These are phyloP conservation scores for Lycorma delicatula DNA, from an alignment of 1,140 invertebrate species.

Conservation along the genomic window DNA sequence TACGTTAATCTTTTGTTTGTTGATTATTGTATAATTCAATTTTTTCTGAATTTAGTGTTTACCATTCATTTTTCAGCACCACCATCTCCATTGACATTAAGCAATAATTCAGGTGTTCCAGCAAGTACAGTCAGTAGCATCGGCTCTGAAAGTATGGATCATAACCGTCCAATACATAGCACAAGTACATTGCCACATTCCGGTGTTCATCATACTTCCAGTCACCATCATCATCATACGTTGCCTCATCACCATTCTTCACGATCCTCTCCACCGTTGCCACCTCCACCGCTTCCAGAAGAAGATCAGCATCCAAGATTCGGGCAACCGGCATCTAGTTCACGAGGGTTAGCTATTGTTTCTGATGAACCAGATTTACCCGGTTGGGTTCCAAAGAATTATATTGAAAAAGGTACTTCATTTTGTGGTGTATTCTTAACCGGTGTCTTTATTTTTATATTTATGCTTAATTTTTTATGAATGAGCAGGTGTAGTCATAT, in stretches of 20 bases:
- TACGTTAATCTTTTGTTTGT: too few species aligned
- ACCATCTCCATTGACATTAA: constrained; percentile 54
- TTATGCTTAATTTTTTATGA: too few species aligned
- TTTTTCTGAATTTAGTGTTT: too few species aligned
- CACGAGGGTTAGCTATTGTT: constrained; percentile 58
- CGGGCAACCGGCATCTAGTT: constrained; percentile 49
- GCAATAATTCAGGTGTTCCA: constrained; percentile 8
- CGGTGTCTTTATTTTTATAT: too few species aligned
- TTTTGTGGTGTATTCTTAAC: too few species aligned
- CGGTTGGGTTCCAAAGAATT: constrained; percentile 89
- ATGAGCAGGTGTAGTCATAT: too few species aligned
- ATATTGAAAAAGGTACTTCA: constrained; percentile 99
- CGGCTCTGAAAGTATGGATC: too few species aligned
- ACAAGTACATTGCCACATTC: too few species aligned
- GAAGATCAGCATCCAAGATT: constrained; percentile 66
- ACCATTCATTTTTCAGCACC: constrained; percentile 58
- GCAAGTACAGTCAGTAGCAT: too few species aligned
- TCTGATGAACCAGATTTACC: constrained; percentile 78
- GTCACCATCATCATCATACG: neutral
- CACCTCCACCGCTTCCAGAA: constrained; percentile 67
- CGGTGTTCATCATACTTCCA: too few species aligned
- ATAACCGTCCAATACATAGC: too few species aligned
- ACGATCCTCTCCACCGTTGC: constrained; percentile 59
- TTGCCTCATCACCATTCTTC: constrained; percentile 19
- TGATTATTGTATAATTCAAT: too few species aligned